Conservation (phyloP, 2,797 vertebrate genomes). For the Molossus alvarezi region DNA sequence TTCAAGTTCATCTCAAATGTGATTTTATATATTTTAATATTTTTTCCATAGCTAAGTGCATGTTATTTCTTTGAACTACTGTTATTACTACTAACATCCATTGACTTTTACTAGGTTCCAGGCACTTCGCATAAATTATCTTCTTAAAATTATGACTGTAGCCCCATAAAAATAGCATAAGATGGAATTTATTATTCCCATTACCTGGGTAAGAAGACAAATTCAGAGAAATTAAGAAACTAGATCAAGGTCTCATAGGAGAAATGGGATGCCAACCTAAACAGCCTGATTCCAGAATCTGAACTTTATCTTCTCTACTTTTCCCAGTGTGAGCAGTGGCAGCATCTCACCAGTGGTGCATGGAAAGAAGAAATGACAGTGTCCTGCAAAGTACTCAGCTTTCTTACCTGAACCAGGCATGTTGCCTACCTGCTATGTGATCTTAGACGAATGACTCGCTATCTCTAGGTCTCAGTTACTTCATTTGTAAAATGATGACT, state of each 20-base stretch:
- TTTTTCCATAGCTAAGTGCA: background rate
- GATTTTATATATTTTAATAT: constrained; percentile 34
- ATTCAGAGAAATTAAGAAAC: background rate
- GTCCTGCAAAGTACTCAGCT: background rate
- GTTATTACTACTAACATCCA: constrained; percentile 29
- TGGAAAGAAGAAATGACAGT: background rate
- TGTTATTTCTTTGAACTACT: constrained; percentile 45
- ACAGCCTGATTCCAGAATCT: background rate
- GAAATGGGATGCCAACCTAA: background rate
- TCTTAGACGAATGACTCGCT: background rate
- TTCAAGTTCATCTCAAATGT: constrained; percentile 49
- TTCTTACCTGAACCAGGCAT: background rate
- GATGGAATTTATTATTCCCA: constrained; percentile 37
- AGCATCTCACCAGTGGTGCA: background rate
- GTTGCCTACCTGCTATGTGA: background rate
- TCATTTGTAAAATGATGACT: background rate
- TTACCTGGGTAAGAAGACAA: constrained; percentile 47
- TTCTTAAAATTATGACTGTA: constrained; percentile 50
- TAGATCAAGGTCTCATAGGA: background rate
- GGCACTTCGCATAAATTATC: constrained; percentile 35
- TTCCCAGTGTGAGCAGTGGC: background rate
- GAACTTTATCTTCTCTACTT: background rate
- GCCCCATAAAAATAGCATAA: constrained; percentile 60
- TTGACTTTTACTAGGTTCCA: constrained; percentile 54
- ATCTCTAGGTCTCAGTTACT: background rate